Evolutionary conservation across 2,888 invertebrate species (phyloP).

Genomic region (Eudasyphora cyanicolor): DNA sequence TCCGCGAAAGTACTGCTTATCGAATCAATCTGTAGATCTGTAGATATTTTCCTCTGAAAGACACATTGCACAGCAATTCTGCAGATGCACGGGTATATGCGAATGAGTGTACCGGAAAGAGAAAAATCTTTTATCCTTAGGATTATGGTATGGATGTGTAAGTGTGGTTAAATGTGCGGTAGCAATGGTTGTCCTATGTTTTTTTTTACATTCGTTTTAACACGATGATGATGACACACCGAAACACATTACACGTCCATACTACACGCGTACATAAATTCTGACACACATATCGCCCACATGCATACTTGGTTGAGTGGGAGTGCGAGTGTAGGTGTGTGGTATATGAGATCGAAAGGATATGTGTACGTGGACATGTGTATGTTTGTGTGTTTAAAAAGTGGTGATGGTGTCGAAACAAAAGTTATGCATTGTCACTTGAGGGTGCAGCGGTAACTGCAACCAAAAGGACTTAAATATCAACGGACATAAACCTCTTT

Average conservation of each 20-base stretch:
- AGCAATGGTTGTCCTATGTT: conserved; percentile 21
- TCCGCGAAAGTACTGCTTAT: no score
- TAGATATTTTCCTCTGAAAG: not conserved
- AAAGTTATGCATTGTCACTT: conserved; percentile 62
- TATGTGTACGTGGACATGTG: not conserved
- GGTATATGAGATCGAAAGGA: not conserved
- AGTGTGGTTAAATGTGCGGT: not conserved
- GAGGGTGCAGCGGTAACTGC: conserved; percentile 40
- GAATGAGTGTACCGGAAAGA: conserved; percentile 48
- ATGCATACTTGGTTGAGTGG: not conserved
- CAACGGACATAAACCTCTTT: conserved; percentile 59
- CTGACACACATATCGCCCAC: conserved; percentile 20
- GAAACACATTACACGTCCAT: conserved; percentile 38
- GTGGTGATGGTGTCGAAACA: conserved; percentile 52
- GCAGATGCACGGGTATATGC: conserved; percentile 11
- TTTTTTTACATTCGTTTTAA: conserved; percentile 41
- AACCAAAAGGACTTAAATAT: conserved; percentile 51
- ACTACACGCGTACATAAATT: no score
- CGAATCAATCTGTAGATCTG: no score
- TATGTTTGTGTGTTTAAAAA: not conserved
- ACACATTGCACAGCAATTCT: not conserved
- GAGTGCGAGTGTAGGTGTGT: not conserved
- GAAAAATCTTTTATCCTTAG: conserved; percentile 52
- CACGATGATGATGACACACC: conserved; percentile 52
- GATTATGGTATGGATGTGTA: conserved; percentile 36